Conservation (phyloP, 2,797 vertebrate species). For the Ctenochaetus hawaiiensis region DNA sequence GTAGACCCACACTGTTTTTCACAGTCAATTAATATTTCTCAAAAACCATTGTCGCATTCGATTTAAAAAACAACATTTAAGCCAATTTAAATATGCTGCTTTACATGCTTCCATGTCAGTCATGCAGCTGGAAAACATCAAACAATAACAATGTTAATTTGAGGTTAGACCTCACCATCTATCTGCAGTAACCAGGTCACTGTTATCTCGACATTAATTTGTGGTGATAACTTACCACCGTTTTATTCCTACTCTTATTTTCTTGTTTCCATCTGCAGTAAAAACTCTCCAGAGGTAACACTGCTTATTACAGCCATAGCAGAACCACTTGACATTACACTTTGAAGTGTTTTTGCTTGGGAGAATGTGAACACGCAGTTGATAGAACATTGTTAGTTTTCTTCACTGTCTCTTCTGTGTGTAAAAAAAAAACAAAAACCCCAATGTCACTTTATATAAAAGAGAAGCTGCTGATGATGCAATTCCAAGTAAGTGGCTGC, state of each 20-base stretch:
- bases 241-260: conserved; percentile 35
- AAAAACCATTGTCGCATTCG: no score
- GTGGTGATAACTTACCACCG: conserved; percentile 21
- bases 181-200: conserved; percentile 5
- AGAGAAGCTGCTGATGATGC: not conserved
- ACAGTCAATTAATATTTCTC: no score
- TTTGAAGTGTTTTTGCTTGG: conserved; percentile 26
- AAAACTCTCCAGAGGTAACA: conserved; percentile 25
- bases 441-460: not conserved
- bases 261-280: conserved; percentile 22
- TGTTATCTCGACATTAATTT: conserved; percentile 25
- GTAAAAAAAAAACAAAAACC: not conserved
- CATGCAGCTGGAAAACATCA: no score
- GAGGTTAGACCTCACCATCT: not conserved
- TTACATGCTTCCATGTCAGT: no score
- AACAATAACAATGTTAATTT: not conserved
- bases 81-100: no score
- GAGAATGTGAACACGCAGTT: not conserved
- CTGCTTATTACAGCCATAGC: not conserved
- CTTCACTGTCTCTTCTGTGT: conserved; percentile 10
- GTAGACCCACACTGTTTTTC: no score
- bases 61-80: no score
- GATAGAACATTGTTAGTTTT: not conserved
- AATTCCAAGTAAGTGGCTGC: not conserved
- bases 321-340: conserved; percentile 38